Base-by-base conservation (phyloP, 2,888 invertebrate genomes). In the Spatulosminthurus flaviceps region DNA sequence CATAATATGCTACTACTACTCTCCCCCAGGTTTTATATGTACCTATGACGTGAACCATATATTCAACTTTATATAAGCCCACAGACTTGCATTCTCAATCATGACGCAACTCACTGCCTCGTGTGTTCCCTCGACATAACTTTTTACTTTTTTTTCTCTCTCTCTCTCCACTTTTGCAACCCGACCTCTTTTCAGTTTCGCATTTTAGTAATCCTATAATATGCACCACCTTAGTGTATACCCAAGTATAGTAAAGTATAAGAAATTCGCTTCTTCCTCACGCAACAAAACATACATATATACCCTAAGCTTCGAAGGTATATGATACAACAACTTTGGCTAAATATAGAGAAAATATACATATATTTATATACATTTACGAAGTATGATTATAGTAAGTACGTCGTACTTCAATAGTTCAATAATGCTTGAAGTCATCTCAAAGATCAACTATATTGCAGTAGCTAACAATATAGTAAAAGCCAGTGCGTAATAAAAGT, bases 101-200 rank as follows among this genome's bases (percentile, higher is more conserved):
- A 51, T 51, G 51, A 51, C 51, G 51, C 51, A 51, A 51, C 16
- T 51, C 51, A 51, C 16, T 51, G 51, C 51, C 51, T 51, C 51
- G 51, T 51, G 51, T 51, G n/a, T 51, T 51, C 51, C 1, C 7
- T 51, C 7, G 13, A 51, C n/a, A 51, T 51, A n/a, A 2, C 16
- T 9, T 19, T 41, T 7, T 41, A 41, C 7, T 19, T 1, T 19
- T 51, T 16, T 51, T 19, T 13, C 51, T 51, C 51, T 51, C 51
- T 19, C n/a, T n/a, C 19, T 51, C 51, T 13, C 51, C 16, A n/a
- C 51, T 51, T 51, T 51, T 51, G 51, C 51, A 51, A 51, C 51
- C 51, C 51, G 51, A 51, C 51, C 51, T 51, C 51, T 51, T 51
- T 51, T 51, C 16, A 51, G 51, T 51, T 51, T 51, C n/a, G 51